Conservation (phyloP, 1,140 invertebrate species). For the Musca domestica region DNA sequence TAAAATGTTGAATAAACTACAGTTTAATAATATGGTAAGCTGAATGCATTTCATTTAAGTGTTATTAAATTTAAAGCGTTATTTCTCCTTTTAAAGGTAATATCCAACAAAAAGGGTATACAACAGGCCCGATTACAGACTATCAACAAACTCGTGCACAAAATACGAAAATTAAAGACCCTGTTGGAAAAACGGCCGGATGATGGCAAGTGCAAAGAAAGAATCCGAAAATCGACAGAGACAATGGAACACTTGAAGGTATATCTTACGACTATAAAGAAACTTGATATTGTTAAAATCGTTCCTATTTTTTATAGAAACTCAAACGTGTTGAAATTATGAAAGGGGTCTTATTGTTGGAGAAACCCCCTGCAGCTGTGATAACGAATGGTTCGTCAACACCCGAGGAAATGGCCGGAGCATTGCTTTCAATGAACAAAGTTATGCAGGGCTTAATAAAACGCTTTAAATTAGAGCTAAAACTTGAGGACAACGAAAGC, state of each 20-base stretch:
- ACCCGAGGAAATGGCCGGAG: constrained; percentile 42
- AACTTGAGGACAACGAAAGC: constrained; percentile 29
- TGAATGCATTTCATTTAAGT: not conserved
- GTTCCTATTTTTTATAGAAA: constrained; percentile 22
- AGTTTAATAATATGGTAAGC: constrained; percentile 51
- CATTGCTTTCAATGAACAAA: constrained; percentile 44
- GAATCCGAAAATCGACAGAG: constrained; percentile 33
- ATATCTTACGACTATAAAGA: not conserved
- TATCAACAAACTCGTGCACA: constrained; percentile 46
- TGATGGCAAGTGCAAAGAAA: constrained; percentile 35
- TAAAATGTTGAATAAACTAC: constrained; percentile 45
- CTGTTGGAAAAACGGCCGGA: constrained; percentile 32
- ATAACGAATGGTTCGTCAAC: constrained; percentile 43
- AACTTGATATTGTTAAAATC: not conserved
- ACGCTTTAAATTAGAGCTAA: constrained; percentile 31
- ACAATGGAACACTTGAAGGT: constrained; percentile 37
- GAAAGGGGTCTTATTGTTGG: constrained; percentile 31
- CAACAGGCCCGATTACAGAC: constrained; percentile 41
- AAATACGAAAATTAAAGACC: constrained; percentile 42
- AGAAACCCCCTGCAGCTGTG: constrained; percentile 34
- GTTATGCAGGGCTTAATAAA: constrained; percentile 35
- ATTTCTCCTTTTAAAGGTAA: constrained; percentile 33
- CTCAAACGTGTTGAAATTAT: constrained; percentile 34
- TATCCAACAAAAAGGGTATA: constrained; percentile 45
- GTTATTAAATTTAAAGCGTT: too few relatives aligned